Conservation (phyloP, 2,888 invertebrate genomes). For the Apamea sordens region DNA sequence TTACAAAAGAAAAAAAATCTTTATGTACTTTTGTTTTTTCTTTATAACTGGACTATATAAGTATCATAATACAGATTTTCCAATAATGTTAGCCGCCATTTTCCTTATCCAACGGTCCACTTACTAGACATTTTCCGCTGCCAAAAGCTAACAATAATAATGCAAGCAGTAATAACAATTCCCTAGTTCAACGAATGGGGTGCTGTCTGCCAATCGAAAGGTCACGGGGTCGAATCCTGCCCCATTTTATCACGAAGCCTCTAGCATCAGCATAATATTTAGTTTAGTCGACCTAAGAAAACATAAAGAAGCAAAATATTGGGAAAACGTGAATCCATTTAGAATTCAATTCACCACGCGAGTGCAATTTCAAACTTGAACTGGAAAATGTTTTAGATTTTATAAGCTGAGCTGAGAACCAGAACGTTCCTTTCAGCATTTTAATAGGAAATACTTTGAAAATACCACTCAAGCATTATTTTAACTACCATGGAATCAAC, state of each 20-base stretch:
- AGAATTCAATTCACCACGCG: constrained; percentile 10
- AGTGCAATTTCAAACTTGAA: constrained; percentile 38
- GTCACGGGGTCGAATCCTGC: constrained; percentile 49
- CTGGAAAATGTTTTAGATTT: constrained; percentile 37
- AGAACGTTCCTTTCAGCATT: constrained; percentile 31
- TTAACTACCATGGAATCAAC: constrained; percentile 25
- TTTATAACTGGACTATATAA: constrained; percentile 1
- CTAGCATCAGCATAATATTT: constrained; percentile 32
- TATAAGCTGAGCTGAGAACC: constrained; percentile 14
- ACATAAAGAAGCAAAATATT: constrained; percentile 17
- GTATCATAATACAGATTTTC: constrained; percentile 10
- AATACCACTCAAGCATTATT: constrained; percentile 27
- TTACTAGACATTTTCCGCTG: constrained; percentile 19
- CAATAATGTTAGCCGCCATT: neutral
- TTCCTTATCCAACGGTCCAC: constrained; percentile 29
- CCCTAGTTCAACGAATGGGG: constrained; percentile 41
- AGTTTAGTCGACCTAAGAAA: constrained; percentile 20
- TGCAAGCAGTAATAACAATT: constrained; percentile 45
- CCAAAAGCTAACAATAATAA: constrained; percentile 46
- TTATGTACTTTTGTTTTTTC: neutral
- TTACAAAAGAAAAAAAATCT: too few relatives aligned
- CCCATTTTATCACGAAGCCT: constrained; percentile 31
- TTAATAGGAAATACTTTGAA: constrained; percentile 30
- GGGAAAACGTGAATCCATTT: constrained; percentile 5
- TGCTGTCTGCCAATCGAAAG: constrained; percentile 45